These are phyloP conservation scores for Orchesellides sinensis DNA, from an alignment of 2,888 invertebrate species.

Conservation along the genomic window DNA sequence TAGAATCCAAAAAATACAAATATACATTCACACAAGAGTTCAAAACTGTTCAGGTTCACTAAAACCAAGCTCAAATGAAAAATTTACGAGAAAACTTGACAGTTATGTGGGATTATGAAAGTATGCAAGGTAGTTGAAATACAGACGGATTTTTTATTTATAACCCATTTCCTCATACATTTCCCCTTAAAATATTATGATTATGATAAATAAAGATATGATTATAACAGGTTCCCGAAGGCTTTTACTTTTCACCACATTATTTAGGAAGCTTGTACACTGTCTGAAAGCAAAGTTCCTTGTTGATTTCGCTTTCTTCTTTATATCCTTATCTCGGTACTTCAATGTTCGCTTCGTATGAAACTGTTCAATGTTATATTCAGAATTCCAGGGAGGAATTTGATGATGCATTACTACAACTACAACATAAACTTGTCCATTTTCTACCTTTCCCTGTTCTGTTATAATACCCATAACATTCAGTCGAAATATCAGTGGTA, in stretches of 20 bases:
- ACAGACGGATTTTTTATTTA: background rate
- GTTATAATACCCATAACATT: too few species aligned
- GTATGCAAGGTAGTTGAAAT: background rate
- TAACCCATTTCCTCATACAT: slow-evolving; percentile 7
- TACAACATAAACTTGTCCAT: background rate
- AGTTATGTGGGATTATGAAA: background rate
- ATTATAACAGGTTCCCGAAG: background rate
- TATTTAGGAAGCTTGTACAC: background rate
- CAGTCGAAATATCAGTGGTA: too few species aligned
- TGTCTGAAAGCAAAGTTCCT: background rate
- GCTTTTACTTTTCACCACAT: background rate
- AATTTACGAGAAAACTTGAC: background rate
- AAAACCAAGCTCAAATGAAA: too few species aligned
- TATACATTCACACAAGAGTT: too few species aligned
- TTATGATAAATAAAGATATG: background rate
- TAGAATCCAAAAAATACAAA: too few species aligned
- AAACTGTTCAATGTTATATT: background rate
- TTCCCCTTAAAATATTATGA: background rate
- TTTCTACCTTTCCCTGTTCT: background rate
- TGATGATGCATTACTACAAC: slow-evolving; percentile 12
- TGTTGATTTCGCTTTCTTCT: background rate
- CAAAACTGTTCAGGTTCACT: too few species aligned
- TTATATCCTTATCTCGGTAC: too few species aligned
- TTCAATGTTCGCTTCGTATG: too few species aligned
- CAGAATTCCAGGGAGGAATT: background rate